phyloP scores from a whole-genome alignment of 1,140 invertebrate species.

The Spodoptera litura region DNA sequence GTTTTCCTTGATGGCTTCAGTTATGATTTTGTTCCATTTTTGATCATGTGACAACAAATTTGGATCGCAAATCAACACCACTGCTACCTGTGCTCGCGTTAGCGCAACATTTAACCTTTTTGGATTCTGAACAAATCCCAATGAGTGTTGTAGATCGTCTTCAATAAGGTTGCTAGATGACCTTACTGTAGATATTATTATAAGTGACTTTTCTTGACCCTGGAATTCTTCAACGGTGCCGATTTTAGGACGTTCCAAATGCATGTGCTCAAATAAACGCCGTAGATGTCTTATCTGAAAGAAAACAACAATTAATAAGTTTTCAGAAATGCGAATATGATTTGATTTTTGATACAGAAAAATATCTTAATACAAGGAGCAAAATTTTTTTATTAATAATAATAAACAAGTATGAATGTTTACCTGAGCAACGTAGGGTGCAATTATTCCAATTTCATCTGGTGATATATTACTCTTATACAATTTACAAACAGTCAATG shows the following conservation, averaged over 20 bases:
- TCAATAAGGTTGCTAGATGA: conserved; percentile 82
- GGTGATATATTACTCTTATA: conserved; percentile 88
- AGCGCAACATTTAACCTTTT: conserved; percentile 95
- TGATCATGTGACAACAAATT: conserved; percentile 89
- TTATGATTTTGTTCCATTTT: conserved; percentile 90
- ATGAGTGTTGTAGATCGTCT: conserved; percentile 86
- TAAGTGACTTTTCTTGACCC: conserved; percentile 95
- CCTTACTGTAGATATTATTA: conserved; percentile 95
- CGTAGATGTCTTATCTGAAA: conserved; percentile 91
- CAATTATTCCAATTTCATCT: conserved; percentile 96
- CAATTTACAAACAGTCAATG: conserved; percentile 87
- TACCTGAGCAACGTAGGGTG: conserved; percentile 97
- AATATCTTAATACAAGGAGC: too few species aligned
- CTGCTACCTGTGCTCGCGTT: conserved; percentile 92
- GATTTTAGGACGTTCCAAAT: conserved; percentile 91
- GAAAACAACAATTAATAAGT: conserved; percentile 17
- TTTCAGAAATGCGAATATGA: too few species aligned
- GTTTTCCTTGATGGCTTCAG: conserved; percentile 88
- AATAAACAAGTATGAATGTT: conserved; percentile 21
- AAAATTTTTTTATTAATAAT: neutral
- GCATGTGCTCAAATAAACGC: conserved; percentile 88
- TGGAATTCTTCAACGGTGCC: conserved; percentile 99
- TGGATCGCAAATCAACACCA: conserved; percentile 95
- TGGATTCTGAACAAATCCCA: conserved; percentile 92
- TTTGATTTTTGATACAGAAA: too few species aligned